These are phyloP conservation scores for Mus spicilegus DNA, from an alignment of 2,113 vertebrate genomes.

Conservation along the genomic window DNA sequence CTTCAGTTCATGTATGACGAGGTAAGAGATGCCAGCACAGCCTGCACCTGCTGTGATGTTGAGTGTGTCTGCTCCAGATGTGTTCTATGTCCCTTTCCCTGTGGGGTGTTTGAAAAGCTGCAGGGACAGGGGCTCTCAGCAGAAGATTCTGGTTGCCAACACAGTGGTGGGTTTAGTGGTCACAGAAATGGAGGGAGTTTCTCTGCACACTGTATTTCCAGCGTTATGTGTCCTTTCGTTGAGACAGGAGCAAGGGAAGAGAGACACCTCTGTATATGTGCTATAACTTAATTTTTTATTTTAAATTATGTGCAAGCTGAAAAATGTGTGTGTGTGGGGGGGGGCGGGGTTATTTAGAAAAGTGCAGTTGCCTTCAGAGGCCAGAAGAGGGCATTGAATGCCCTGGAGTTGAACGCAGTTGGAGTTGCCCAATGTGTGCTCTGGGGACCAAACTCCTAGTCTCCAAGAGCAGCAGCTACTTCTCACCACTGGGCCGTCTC, in stretches of 20 bases:
- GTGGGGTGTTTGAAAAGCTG: background rate
- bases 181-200: background rate
- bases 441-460: background rate
- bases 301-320: background rate
- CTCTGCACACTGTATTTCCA: background rate
- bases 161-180: background rate
- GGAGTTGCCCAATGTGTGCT: background rate
- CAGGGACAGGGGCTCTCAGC: background rate
- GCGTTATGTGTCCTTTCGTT: background rate
- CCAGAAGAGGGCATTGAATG: background rate
- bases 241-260: background rate
- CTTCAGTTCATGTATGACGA: conserved; percentile 93
- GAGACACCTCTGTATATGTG: background rate
- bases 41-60: fast-evolving
- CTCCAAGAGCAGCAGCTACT: background rate
- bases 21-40: conserved; percentile 83
- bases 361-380: background rate
- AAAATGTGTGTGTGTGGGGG: background rate
- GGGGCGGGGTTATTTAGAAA: background rate
- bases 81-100: fast-evolving
- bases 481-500: background rate
- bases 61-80: background rate
- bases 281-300: background rate
- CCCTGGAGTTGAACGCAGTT: background rate
- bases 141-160: background rate